Evolutionary conservation across 1,140 invertebrate genomes (phyloP).

Genomic region (Tetranychus urticae): DNA sequence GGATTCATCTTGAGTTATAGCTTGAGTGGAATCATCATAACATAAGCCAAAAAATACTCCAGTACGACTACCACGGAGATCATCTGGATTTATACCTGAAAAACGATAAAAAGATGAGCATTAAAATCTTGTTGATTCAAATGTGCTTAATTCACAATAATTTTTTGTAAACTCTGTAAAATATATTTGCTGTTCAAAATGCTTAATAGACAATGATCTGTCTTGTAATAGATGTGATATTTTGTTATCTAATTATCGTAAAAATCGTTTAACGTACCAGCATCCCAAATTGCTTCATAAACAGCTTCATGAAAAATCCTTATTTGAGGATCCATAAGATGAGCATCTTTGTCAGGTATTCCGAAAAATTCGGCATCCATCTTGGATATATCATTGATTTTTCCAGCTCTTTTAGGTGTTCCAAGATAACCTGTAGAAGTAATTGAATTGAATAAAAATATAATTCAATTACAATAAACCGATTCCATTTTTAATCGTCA

Average conservation of each 20-base stretch:
- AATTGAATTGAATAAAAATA: too few species aligned
- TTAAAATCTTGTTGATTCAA: neutral
- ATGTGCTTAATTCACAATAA: neutral
- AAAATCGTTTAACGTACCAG: slow-evolving; percentile 27
- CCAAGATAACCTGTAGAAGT: neutral
- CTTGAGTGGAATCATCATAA: neutral
- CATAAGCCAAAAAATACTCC: slow-evolving; percentile 55
- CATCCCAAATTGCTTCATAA: slow-evolving; percentile 77
- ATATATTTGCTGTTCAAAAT: too few species aligned
- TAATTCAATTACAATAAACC: too few species aligned
- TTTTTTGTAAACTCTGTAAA: too few species aligned
- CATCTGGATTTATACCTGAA: slow-evolving; percentile 3
- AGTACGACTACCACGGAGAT: slow-evolving; percentile 32
- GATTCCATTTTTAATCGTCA: too few species aligned
- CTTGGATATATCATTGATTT: slow-evolving; percentile 37
- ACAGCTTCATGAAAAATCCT: slow-evolving; percentile 65
- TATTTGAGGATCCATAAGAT: slow-evolving; percentile 82
- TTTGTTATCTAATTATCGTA: too few species aligned
- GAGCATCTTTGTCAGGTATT: slow-evolving; percentile 67
- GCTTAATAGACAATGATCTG: too few species aligned
- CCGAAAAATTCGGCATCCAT: slow-evolving; percentile 75
- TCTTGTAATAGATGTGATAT: too few species aligned
- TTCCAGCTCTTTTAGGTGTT: neutral
- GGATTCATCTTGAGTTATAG: neutral
- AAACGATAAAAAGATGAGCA: neutral